These are phyloP conservation scores for Erannis defoliaria DNA, from an alignment of 2,888 invertebrate genomes.

Conservation along the genomic window DNA sequence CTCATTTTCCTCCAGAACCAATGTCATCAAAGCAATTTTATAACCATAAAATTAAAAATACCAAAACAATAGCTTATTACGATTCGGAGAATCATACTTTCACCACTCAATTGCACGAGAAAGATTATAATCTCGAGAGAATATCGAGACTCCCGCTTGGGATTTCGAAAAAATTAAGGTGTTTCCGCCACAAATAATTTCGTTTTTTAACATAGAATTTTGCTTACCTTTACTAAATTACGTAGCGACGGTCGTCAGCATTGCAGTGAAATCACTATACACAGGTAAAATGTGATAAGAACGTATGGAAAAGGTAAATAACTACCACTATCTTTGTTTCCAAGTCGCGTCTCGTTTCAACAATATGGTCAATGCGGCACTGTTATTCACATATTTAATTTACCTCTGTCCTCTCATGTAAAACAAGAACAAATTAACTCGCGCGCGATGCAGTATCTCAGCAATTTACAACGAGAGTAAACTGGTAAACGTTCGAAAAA, in stretches of 20 bases:
- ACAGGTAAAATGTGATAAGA: conserved; percentile 66
- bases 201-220: conserved; percentile 51
- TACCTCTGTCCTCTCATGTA: conserved; percentile 52
- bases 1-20: conserved; percentile 31
- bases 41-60: conserved; percentile 48
- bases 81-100: conserved; percentile 55
- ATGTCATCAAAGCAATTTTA: conserved; percentile 35
- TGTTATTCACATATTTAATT: conserved; percentile 56
- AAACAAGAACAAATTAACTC: conserved; percentile 53
- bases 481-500: conserved; percentile 48
- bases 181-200: conserved; percentile 21
- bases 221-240: conserved; percentile 65
- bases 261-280: conserved; percentile 63
- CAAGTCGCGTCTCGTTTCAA: conserved; percentile 50
- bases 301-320: conserved; percentile 65
- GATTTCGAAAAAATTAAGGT: conserved; percentile 40
- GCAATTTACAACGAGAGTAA: conserved; percentile 47
- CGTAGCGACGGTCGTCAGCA: conserved; percentile 57
- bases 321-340: conserved; percentile 59
- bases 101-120: conserved; percentile 47
- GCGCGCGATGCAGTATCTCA: conserved; percentile 53
- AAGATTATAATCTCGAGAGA: conserved; percentile 52
- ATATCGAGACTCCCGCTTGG: conserved; percentile 36
- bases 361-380: conserved; percentile 65
- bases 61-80: conserved; percentile 54